Evolutionary conservation across 2,888 invertebrate genomes (phyloP).

Genomic region (Pyrocoelia pectoralis): DNA sequence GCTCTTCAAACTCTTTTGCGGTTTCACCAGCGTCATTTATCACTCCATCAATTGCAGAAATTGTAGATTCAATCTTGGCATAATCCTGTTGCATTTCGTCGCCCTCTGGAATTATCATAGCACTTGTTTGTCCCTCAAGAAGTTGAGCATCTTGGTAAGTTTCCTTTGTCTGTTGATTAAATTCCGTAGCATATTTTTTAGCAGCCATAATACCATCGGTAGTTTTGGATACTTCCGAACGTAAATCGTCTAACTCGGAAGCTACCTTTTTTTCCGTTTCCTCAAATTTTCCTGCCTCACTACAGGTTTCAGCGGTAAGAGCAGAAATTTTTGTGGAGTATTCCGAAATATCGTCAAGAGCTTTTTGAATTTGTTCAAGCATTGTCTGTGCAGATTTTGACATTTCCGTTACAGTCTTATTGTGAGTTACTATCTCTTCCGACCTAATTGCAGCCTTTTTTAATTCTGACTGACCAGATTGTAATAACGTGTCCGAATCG

Average conservation of each 20-base stretch:
- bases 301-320: conserved; percentile 20
- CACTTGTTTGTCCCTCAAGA: conserved; percentile 80
- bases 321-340: neutral
- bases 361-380: conserved; percentile 72
- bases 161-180: neutral
- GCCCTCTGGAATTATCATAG: conserved; percentile 72
- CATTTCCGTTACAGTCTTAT: conserved; percentile 83
- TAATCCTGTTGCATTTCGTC: neutral
- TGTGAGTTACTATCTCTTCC: conserved; percentile 84
- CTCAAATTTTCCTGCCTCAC: neutral
- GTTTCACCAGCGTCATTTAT: neutral
- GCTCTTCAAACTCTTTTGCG: neutral
- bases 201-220: neutral
- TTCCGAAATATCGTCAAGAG: neutral
- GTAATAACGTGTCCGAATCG: conserved; percentile 66
- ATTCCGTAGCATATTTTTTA: neutral
- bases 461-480: conserved; percentile 82
- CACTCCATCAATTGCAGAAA: neutral
- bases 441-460: conserved; percentile 78
- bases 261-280: conserved; percentile 7
- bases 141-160: conserved; percentile 76
- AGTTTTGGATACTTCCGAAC: conserved; percentile 6
- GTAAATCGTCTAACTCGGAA: conserved; percentile 1
- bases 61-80: neutral
- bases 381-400: conserved; percentile 82